These are phyloP conservation scores for Gonatopus flavifemur DNA, from an alignment of 1,140 invertebrate genomes.

Conservation along the genomic window DNA sequence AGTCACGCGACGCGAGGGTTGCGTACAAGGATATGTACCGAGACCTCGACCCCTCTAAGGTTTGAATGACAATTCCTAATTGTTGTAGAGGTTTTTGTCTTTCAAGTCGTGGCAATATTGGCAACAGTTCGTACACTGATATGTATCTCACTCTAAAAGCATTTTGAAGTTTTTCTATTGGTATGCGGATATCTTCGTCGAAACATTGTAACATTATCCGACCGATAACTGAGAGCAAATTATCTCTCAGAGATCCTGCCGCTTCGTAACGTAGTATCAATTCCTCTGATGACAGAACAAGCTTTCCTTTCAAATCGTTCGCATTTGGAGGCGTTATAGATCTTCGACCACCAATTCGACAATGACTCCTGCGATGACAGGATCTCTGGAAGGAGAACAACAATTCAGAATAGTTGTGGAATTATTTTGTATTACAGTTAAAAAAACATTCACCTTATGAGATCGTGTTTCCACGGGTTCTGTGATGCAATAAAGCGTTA, in stretches of 20 bases:
- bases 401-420: too few species aligned
- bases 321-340: too few species aligned
- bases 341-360: too few species aligned
- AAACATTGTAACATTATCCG: slow-evolving; percentile 9
- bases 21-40: slow-evolving; percentile 16
- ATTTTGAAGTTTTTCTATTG: slow-evolving; percentile 11
- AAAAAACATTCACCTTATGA: too few species aligned
- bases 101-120: slow-evolving; percentile 1
- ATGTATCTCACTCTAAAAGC: slow-evolving; percentile 3
- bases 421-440: too few species aligned
- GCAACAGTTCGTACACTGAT: slow-evolving; percentile 13
- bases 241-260: slow-evolving; percentile 10
- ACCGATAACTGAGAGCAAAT: slow-evolving; percentile 7
- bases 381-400: too few species aligned
- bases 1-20: not conserved
- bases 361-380: too few species aligned
- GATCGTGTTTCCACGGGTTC: too few species aligned
- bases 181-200: slow-evolving; percentile 11
- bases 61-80: slow-evolving; percentile 15
- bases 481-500: too few species aligned
- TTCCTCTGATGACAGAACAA: slow-evolving; percentile 1
- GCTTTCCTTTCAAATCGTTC: too few species aligned
- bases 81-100: slow-evolving; percentile 5
- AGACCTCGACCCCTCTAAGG: slow-evolving; percentile 6
- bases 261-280: slow-evolving; percentile 12